A percentile compares a stretch with the other conserved stretches of the same genome.
phyloP scores from a whole-genome alignment of 1,140 invertebrate species.

The Nylanderia fulva region DNA sequence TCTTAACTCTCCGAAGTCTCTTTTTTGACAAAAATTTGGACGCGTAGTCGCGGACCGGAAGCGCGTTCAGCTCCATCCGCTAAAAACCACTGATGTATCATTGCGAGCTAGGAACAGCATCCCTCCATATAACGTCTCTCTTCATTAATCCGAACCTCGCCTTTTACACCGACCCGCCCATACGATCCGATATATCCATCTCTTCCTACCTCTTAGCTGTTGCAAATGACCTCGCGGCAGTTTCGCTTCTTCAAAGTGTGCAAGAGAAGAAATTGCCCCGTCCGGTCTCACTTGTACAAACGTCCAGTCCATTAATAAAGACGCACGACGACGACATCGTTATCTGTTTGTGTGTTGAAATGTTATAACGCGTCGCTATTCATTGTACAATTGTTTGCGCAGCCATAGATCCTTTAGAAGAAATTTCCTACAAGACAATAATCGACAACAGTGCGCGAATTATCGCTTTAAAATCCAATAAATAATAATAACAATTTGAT shows the following conservation, averaged over 20 bases:
- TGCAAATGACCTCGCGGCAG: conserved; percentile 57
- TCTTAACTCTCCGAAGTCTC: conserved; percentile 65
- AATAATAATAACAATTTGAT: too few species aligned
- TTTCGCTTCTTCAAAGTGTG: conserved; percentile 58
- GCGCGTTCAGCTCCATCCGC: conserved; percentile 62
- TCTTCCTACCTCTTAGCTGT: conserved; percentile 31
- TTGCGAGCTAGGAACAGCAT: conserved; percentile 56
- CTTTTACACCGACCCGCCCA: conserved; percentile 52
- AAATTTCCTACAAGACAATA: neutral
- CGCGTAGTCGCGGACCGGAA: conserved; percentile 64
- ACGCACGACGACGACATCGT: conserved; percentile 46
- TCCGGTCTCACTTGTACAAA: conserved; percentile 51
- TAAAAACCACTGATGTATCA: conserved; percentile 73
- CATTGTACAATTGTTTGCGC: conserved; percentile 9
- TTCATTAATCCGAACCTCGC: conserved; percentile 69
- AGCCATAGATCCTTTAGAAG: neutral
- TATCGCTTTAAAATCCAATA: neutral
- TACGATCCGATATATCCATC: conserved; percentile 18
- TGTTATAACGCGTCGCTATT: conserved; percentile 2
- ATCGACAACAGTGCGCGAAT: conserved; percentile 3
- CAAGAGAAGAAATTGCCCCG: conserved; percentile 47
- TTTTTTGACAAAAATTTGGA: conserved; percentile 72
- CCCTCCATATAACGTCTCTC: conserved; percentile 69
- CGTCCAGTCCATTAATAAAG: conserved; percentile 46
- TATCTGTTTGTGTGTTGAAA: conserved; percentile 40